phyloP scores from a whole-genome alignment of 2,888 invertebrate genomes.

The Ctena decussata region DNA sequence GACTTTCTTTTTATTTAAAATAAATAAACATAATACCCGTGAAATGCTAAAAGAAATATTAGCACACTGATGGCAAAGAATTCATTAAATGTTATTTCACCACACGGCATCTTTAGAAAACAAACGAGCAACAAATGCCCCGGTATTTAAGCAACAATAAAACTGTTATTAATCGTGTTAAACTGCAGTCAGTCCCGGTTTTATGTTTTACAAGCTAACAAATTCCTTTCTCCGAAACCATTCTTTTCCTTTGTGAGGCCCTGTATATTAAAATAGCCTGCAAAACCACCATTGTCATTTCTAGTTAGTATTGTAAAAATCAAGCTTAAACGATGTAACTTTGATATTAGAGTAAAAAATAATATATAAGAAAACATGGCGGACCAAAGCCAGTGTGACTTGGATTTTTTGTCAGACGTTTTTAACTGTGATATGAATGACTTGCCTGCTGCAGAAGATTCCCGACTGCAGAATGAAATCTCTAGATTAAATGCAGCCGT shows the following conservation, averaged over 20 bases:
- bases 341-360: not conserved
- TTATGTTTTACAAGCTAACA: not conserved
- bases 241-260: not conserved
- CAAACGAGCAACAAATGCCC: no score
- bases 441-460: not conserved
- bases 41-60: no score
- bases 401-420: not conserved
- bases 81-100: no score
- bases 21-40: no score
- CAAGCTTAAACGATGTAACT: not conserved
- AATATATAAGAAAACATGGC: not conserved
- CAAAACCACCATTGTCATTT: not conserved
- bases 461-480: not conserved
- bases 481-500: not conserved
- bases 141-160: no score
- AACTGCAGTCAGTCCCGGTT: no score
- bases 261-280: not conserved
- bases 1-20: no score
- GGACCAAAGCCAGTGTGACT: not conserved
- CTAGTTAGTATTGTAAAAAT: not conserved
- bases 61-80: no score
- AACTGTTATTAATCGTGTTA: no score
- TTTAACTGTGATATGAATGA: not conserved
- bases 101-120: no score
- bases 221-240: not conserved